A percentile compares a stretch with the other conserved stretches of the same genome.
Evolutionary conservation across 2,113 vertebrate species (phyloP).

Genomic region (Machaerirhynchus nigripectus): DNA sequence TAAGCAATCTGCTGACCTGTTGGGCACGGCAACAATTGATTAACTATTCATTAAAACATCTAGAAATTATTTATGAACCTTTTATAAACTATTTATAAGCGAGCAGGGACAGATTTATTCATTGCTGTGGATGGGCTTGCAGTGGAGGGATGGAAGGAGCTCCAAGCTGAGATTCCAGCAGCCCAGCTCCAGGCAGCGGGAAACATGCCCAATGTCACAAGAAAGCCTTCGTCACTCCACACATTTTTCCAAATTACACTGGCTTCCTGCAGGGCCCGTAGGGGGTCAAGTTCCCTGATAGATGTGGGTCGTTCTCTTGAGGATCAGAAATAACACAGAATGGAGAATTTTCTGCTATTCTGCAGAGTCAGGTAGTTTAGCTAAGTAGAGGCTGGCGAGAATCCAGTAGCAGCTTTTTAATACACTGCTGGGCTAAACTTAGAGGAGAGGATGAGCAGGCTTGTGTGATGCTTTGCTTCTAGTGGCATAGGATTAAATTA

Average conservation of each 20-base stretch:
- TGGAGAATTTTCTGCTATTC: background rate
- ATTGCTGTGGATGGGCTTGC: background rate
- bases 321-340: background rate
- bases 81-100: conserved; percentile 51
- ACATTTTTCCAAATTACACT: background rate
- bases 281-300: background rate
- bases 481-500: conserved; percentile 5
- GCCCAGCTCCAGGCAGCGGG: background rate
- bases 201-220: background rate
- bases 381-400: conserved; percentile 24
- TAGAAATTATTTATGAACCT: conserved; percentile 45
- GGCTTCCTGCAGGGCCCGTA: background rate
- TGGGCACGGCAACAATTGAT: conserved; percentile 24
- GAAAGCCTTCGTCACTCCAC: background rate
- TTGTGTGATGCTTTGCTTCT: conserved; percentile 14
- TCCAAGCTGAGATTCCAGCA: background rate
- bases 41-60: conserved; percentile 53
- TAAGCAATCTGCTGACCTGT: conserved; percentile 22
- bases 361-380: conserved; percentile 47
- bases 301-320: background rate
- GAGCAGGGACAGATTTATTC: conserved; percentile 6
- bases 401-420: conserved; percentile 40
- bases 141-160: background rate
- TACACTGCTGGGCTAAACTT: conserved; percentile 32
- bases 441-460: conserved; percentile 22